Base-by-base conservation (phyloP, 2,113 vertebrate genomes). In the Myxocyprinus asiaticus region DNA sequence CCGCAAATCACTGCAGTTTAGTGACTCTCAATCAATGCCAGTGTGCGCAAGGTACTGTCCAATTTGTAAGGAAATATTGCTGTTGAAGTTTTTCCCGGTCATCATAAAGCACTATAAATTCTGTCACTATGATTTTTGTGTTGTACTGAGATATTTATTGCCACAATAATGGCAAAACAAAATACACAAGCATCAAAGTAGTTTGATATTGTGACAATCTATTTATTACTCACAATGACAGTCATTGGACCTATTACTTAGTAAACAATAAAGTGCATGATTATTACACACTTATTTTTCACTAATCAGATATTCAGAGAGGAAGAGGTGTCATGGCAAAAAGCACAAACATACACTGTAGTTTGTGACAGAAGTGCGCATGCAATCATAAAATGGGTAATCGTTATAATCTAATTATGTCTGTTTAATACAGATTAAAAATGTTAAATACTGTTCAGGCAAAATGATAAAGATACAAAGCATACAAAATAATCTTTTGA, bases 221-320 rank as follows among this genome's bases (percentile, higher is more conserved):
- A 6, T 80, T 80, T 80, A 78, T 75, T 80, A 44, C 22, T 65
- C n/a, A 59, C n/a, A 73, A 11, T 67, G 67, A 66, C 22, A 82
- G 61, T 58, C 81, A 78, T 51, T 73, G 22, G 73, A 68, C 63
- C 12, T 51, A 74, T 15, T 47, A 22, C 61, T 68, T 78, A 12
- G 42, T 68, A 77, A 45, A 61, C 67, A 50, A 53, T 33, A 33
- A 33, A 9, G 50, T 47, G 65, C 69, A 17, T n/a, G 59, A 75
- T 62, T 67, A 48, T 22, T 17, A n/a, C 17, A 47, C 44, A n/a
- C 22, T 45, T 3, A 33, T 33, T 33, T 33, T 33, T 33, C 22
- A 80, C 51, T 67, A 50, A 62, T 68, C 64, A 56, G 55, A 17
- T 45, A 17, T 14, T 64, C 22, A 33, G 22, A 33, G 22, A 33